Evolutionary conservation across 2,113 vertebrate species (phyloP), one percentile per base, ranked within the genome.

Genomic region (Salvelinus alpinus): DNA sequence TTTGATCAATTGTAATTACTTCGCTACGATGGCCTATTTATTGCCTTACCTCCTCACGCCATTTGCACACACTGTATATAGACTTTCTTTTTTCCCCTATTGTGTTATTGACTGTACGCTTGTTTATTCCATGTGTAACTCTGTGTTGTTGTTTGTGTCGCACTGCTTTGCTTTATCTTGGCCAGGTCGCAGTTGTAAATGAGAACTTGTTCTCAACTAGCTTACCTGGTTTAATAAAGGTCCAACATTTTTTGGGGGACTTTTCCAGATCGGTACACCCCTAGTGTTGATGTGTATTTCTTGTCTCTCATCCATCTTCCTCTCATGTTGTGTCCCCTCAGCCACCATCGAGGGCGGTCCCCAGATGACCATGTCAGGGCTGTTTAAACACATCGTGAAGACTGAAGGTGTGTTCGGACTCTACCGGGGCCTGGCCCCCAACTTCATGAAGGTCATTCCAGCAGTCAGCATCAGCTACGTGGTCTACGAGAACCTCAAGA

Each of bases 361-460:
- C 0, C 93, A 96, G 77, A 94, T 95, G 89, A 95, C 70, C n/a
- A 99, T 99, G 97, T 91, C 91, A 11, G 92, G 94, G 77, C 94
- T 98, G 77, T 98, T 99, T 91, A 95, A 82, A 76, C 95, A 98
- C 76, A 98, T 99, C 73, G 77, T 99, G 73, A 89, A 92, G 91
- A 98, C 97, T 0, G 97, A 99, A 77, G 97, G 97, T 2, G 86
- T 94, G 0, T 91, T 87, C 51, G 97, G 97, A 71, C 96, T 99
- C 57, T 99, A 99, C 86, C 85, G 97, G 68, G 97, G 97, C n/a
- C 91, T 99, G 90, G 94, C 97, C 0, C 97, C 97, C 6, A 99
- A 99, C 90, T 99, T 99, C 44, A 98, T 99, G 97, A 99, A 99
- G 93, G 97, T 99, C 88, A 97, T 99, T 66, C 97, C 97, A 0